These are phyloP conservation scores for Glomeris maerens DNA, from an alignment of 1,140 invertebrate genomes.

Conservation along the genomic window DNA sequence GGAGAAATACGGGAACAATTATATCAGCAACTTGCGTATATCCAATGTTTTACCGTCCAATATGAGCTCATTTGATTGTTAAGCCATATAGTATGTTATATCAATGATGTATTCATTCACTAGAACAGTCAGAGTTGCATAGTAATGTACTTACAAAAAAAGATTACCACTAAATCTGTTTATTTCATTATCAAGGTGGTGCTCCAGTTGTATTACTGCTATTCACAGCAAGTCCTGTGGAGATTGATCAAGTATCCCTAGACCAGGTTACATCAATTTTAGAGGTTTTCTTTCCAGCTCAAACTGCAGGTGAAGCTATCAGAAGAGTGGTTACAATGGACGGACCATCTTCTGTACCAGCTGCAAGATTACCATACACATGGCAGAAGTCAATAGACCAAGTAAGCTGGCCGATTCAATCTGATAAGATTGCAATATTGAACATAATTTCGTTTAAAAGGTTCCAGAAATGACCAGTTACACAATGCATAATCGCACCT, in stretches of 20 bases:
- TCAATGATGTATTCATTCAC: not conserved
- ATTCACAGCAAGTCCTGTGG: conserved; percentile 27
- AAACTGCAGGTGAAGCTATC: conserved; percentile 26
- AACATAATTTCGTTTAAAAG: conserved; percentile 11
- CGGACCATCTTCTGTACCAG: conserved; percentile 21
- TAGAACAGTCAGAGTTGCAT: not conserved
- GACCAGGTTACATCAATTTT: too few relatives aligned
- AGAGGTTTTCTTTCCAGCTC: conserved; percentile 27
- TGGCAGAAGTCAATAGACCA: conserved; percentile 21
- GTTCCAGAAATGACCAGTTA: conserved; percentile 28
- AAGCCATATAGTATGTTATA: not conserved
- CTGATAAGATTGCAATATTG: not conserved
- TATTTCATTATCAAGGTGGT: not conserved
- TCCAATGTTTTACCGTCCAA: not conserved
- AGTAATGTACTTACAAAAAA: not conserved
- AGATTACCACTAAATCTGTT: not conserved
- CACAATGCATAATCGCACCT: conserved; percentile 27
- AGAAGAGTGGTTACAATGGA: conserved; percentile 19
- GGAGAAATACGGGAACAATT: not conserved
- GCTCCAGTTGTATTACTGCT: conserved; percentile 22
- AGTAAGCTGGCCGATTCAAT: conserved; percentile 5
- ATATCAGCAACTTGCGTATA: not conserved
- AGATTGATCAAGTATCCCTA: too few relatives aligned
- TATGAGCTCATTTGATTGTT: not conserved
- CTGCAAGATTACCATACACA: conserved; percentile 24